Conservation (phyloP, 2,113 vertebrate genomes). For the Tachuris rubrigastra region DNA sequence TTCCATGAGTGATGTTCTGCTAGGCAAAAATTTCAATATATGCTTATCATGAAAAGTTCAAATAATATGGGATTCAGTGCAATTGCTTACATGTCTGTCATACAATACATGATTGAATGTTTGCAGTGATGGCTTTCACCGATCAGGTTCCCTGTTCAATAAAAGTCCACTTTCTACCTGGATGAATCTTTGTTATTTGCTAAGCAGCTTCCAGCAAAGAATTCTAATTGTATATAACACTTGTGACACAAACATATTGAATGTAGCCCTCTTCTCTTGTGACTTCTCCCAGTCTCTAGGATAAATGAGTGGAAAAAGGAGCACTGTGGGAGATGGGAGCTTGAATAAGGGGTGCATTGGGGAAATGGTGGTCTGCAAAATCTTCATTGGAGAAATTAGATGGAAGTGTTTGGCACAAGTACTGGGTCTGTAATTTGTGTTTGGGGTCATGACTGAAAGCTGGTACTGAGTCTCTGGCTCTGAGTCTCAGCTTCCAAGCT, state of each 20-base stretch:
- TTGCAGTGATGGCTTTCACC: not conserved
- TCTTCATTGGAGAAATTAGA: not conserved
- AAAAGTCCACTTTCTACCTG: not conserved
- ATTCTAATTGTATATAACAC: not conserved
- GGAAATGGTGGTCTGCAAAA: not conserved
- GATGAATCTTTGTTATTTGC: not conserved
- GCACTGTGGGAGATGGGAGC: not conserved
- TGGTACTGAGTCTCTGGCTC: not conserved
- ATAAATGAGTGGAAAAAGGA: not conserved
- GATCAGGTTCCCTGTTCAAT: not conserved
- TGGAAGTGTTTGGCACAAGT: not conserved
- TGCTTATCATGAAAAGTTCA: not conserved
- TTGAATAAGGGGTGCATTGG: not conserved
- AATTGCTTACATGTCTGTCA: not conserved
- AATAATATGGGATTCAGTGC: not conserved
- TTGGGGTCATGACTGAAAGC: not conserved
- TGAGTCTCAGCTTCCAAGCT: not conserved
- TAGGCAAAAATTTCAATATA: not conserved
- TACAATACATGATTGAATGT: not conserved
- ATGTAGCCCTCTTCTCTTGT: not conserved
- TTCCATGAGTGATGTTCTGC: not conserved
- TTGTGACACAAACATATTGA: rapidly evolving
- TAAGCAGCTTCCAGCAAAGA: not conserved
- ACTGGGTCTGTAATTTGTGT: not conserved
- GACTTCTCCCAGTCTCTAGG: not conserved